Percentiles rank a stretch among this genome's conserved stretches.
phyloP scores from a whole-genome alignment of 1,140 invertebrate genomes.

The Drosophila ananassae region DNA sequence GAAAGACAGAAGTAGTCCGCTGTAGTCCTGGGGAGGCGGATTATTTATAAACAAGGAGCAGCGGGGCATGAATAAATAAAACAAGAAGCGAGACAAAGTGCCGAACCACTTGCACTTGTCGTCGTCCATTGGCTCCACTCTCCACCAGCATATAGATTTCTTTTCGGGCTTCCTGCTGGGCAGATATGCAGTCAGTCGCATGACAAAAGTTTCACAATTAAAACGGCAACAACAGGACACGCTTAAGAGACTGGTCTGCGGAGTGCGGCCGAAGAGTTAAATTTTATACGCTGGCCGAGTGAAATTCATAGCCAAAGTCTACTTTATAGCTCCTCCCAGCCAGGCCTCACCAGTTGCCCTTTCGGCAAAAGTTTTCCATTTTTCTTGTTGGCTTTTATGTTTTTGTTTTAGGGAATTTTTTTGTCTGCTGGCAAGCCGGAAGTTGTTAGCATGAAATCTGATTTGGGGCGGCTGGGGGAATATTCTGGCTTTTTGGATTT shows the following conservation, averaged over 20 bases:
- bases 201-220: slow-evolving; percentile 74
- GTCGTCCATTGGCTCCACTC: slow-evolving; percentile 36
- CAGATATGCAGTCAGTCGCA: slow-evolving; percentile 66
- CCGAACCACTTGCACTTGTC: slow-evolving; percentile 55
- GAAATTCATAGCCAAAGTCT: slow-evolving; percentile 60
- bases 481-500: slow-evolving; percentile 53
- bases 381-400: slow-evolving; percentile 35
- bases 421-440: slow-evolving; percentile 42
- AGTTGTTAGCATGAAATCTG: slow-evolving; percentile 62
- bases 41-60: slow-evolving; percentile 46
- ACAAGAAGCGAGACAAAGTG: slow-evolving; percentile 55
- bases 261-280: slow-evolving; percentile 37
- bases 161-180: slow-evolving; percentile 28
- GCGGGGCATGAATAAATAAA: slow-evolving; percentile 59
- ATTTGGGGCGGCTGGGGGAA: slow-evolving; percentile 38
- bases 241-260: slow-evolving; percentile 35
- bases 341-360: background rate
- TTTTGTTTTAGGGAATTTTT: slow-evolving; percentile 31
- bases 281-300: slow-evolving; percentile 54
- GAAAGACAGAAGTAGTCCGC: no score
- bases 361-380: slow-evolving; percentile 41
- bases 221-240: slow-evolving; percentile 51
- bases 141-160: slow-evolving; percentile 7
- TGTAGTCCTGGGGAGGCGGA: slow-evolving; percentile 1
- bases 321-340: slow-evolving; percentile 47